Conservation (phyloP, 1,140 invertebrate species). For the Holcopasites calliopsidis region DNA sequence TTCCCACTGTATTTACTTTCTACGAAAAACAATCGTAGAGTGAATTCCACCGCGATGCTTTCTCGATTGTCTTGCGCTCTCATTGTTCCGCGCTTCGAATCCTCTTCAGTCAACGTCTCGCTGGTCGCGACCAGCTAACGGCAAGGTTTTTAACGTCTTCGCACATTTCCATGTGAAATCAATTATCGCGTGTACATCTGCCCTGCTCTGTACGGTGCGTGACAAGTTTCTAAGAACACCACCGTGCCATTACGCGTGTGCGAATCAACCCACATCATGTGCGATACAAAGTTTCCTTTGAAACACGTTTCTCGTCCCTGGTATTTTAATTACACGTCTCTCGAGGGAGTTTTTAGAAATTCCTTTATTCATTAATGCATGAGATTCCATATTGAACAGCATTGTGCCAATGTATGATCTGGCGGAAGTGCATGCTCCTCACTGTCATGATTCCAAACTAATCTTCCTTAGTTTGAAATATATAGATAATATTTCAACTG, state of each 20-base stretch:
- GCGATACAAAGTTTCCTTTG: background rate
- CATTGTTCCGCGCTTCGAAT: slow-evolving; percentile 68
- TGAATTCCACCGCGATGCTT: slow-evolving; percentile 66
- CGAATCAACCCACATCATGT: background rate
- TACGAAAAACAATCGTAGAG: slow-evolving; percentile 68
- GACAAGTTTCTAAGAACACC: background rate
- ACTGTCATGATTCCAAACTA: too few relatives aligned
- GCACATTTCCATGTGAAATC: slow-evolving; percentile 38
- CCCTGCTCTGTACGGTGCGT: background rate
- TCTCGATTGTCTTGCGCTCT: slow-evolving; percentile 74
- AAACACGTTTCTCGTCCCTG: background rate
- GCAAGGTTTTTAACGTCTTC: slow-evolving; percentile 40
- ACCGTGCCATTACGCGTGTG: background rate
- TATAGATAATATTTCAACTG: too few relatives aligned
- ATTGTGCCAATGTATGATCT: too few relatives aligned
- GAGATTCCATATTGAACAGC: too few relatives aligned
- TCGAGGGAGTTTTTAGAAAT: too few relatives aligned
- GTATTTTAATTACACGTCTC: too few relatives aligned
- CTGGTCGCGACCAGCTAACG: slow-evolving; percentile 42
- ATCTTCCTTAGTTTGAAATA: too few relatives aligned
- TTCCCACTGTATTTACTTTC: slow-evolving; percentile 65
- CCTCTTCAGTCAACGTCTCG: slow-evolving; percentile 44
- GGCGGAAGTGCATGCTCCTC: too few relatives aligned
- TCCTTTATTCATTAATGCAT: too few relatives aligned
- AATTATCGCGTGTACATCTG: slow-evolving; percentile 20